Evolutionary conservation across 1,140 invertebrate species (phyloP).

Genomic region (Pogonus chalceus): DNA sequence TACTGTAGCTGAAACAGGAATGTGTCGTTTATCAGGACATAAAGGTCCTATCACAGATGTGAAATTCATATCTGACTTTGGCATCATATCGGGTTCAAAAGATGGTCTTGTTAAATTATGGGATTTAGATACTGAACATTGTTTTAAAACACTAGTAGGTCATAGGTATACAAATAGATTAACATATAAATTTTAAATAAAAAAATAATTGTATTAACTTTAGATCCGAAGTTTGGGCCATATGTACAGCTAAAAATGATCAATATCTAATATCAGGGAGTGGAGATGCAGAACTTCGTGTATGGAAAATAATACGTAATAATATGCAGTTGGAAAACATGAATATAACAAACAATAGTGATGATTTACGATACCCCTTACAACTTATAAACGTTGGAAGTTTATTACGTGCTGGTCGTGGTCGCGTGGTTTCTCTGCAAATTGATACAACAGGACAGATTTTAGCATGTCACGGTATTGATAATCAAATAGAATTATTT

Average conservation of each 20-base stretch:
- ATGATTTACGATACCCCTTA: conserved; percentile 48
- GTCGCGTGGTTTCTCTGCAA: conserved; percentile 57
- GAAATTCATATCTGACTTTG: conserved; percentile 64
- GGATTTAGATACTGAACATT: conserved; percentile 90
- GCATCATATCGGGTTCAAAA: conserved; percentile 83
- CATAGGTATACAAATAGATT: conserved; percentile 47
- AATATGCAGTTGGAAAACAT: neutral
- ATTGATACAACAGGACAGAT: conserved; percentile 56
- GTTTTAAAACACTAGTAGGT: conserved; percentile 85
- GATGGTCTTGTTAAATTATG: conserved; percentile 96
- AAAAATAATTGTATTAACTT: neutral
- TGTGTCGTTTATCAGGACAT: conserved; percentile 84
- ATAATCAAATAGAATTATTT: conserved; percentile 76
- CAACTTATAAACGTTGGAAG: conserved; percentile 63
- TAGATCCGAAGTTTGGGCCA: conserved; percentile 64
- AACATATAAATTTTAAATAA: conserved; percentile 1
- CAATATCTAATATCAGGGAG: conserved; percentile 78
- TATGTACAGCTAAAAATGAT: conserved; percentile 69
- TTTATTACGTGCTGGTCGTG: conserved; percentile 63
- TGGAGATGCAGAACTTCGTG: conserved; percentile 70
- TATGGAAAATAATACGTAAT: conserved; percentile 62
- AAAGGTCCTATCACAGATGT: conserved; percentile 85
- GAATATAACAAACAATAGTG: conserved; percentile 18
- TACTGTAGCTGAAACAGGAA: conserved; percentile 79
- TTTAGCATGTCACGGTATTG: conserved; percentile 73